phyloP scores from a whole-genome alignment of 2,113 vertebrate species.

The Todiramphus saurophagus region DNA sequence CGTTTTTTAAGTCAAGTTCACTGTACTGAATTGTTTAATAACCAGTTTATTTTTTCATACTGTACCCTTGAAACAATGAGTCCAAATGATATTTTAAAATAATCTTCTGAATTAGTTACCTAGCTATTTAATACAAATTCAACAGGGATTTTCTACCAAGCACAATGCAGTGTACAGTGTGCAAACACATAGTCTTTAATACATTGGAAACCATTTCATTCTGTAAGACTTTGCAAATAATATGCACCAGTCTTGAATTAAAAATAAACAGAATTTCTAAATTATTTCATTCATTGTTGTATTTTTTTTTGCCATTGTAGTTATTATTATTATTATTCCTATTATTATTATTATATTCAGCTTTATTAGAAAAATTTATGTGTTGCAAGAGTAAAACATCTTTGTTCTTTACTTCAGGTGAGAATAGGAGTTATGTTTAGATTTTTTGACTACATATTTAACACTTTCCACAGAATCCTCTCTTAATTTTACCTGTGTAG shows the following conservation, averaged over 20 bases:
- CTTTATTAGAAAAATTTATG: background rate
- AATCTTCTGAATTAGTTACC: background rate
- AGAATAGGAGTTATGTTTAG: background rate
- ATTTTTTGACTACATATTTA: background rate
- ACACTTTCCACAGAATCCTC: background rate
- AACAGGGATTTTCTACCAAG: background rate
- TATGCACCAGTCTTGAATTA: background rate
- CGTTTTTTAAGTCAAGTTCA: background rate
- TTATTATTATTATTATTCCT: background rate
- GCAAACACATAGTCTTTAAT: background rate
- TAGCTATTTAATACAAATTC: background rate
- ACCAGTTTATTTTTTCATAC: background rate
- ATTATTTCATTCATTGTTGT: background rate
- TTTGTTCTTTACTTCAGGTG: background rate
- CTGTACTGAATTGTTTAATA: conserved; percentile 12
- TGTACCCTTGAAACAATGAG: background rate
- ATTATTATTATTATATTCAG: background rate
- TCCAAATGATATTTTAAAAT: background rate
- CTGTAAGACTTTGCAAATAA: background rate
- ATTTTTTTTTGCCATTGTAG: background rate
- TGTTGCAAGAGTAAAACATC: background rate
- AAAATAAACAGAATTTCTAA: background rate
- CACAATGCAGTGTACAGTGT: background rate
- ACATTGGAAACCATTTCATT: background rate
- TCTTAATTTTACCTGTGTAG: background rate